Percentiles rank a stretch among this genome's conserved stretches.
These are phyloP conservation scores for Erebia palarica DNA, from an alignment of 2,888 invertebrate genomes.

Conservation along the genomic window DNA sequence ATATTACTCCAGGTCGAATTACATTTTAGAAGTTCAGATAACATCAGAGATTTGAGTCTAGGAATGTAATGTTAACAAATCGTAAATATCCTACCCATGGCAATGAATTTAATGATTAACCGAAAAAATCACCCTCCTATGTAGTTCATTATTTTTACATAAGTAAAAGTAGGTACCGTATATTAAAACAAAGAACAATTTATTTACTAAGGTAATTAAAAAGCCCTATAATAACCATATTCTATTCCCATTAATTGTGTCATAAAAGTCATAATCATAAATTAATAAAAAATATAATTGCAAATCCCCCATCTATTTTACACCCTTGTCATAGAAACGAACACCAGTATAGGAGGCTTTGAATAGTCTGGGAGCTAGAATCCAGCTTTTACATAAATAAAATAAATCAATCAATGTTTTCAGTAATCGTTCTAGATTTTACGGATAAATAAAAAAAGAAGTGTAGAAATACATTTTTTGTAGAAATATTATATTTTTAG, in stretches of 20 bases:
- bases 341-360: conserved; percentile 7
- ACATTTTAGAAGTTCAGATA: background rate
- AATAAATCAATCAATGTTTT: too few relatives aligned
- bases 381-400: background rate
- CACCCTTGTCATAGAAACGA: conserved; percentile 30
- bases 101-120: background rate
- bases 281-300: conserved; percentile 29
- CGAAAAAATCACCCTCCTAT: background rate
- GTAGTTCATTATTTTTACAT: background rate
- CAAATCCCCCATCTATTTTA: conserved; percentile 32
- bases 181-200: conserved; percentile 16
- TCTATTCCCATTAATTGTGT: conserved; percentile 15
- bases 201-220: conserved; percentile 20
- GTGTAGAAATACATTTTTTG: too few relatives aligned
- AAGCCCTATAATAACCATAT: conserved; percentile 3
- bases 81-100: too few relatives aligned
- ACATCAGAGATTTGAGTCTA: too few relatives aligned
- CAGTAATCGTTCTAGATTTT: too few relatives aligned
- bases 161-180: background rate
- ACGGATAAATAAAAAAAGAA: too few relatives aligned
- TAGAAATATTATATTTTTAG: too few relatives aligned
- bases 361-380: conserved; percentile 13
- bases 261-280: conserved; percentile 25
- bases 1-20: background rate
- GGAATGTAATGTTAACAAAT: too few relatives aligned